Conservation (phyloP, 2,888 invertebrate genomes). For the Serrognathus titanus region DNA sequence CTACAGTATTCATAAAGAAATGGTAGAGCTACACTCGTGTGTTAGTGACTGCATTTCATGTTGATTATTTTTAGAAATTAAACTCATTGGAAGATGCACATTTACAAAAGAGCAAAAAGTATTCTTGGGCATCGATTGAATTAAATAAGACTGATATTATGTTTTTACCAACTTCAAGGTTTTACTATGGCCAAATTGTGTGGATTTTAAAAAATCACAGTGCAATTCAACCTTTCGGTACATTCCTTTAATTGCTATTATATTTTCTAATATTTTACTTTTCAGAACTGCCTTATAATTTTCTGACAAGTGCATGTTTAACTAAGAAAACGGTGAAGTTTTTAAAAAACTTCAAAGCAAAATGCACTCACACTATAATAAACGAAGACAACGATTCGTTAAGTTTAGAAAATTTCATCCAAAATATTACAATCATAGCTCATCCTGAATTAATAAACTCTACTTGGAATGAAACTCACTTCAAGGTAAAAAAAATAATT, state of each 20-base stretch:
- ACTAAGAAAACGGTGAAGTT: conserved; percentile 46
- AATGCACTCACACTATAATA: conserved; percentile 45
- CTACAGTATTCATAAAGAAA: conserved; percentile 33
- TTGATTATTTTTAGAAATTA: conserved; percentile 30
- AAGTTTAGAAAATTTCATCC: conserved; percentile 42
- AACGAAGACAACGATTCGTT: conserved; percentile 35
- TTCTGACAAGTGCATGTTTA: conserved; percentile 40
- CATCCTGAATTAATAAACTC: conserved; percentile 26
- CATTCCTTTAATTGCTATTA: neutral
- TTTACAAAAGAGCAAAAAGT: conserved; percentile 21
- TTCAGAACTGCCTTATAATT: conserved; percentile 41
- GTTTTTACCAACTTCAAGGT: conserved; percentile 6
- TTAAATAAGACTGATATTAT: neutral
- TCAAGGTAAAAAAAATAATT: conserved; percentile 30
- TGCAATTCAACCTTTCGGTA: conserved; percentile 31
- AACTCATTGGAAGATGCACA: conserved; percentile 25
- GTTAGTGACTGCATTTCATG: neutral
- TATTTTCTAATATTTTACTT: conserved; percentile 16
- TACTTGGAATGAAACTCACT: conserved; percentile 33
- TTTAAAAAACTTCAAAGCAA: conserved; percentile 46
- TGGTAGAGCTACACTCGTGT: conserved; percentile 3
- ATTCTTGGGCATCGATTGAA: conserved; percentile 12
- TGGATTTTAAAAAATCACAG: conserved; percentile 29
- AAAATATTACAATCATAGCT: conserved; percentile 36
- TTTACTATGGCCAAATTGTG: conserved; percentile 27